Evolutionary conservation across 2,113 vertebrate genomes (phyloP).

Genomic region (Hippolais icterina): DNA sequence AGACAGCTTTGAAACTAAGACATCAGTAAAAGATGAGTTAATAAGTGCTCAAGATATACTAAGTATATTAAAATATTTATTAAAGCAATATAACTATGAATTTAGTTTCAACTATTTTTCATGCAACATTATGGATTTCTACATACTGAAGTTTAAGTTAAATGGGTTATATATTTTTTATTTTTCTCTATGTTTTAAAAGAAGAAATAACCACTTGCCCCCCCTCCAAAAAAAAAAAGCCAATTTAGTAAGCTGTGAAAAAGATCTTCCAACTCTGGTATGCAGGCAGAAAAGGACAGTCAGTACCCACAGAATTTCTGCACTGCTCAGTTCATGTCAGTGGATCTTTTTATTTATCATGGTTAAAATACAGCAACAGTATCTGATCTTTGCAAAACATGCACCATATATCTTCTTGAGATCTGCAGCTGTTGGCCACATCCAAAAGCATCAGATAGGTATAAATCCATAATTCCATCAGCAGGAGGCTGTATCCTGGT

Average conservation of each 20-base stretch:
- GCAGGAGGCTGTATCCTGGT: not conserved
- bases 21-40: not conserved
- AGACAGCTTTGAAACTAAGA: not conserved
- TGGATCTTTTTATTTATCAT: not conserved
- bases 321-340: fast-evolving
- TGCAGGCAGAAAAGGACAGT: not conserved
- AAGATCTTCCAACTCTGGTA: not conserved
- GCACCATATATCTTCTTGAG: not conserved
- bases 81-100: not conserved
- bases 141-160: not conserved
- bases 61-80: not conserved
- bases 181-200: not conserved
- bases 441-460: not conserved
- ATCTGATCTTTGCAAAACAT: not conserved
- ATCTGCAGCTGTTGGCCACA: not conserved
- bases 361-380: not conserved
- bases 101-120: not conserved
- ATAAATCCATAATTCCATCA: not conserved
- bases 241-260: not conserved
- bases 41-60: not conserved
- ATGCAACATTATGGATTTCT: not conserved
- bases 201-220: not conserved
- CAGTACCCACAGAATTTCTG: not conserved
- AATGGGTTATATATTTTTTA: not conserved
- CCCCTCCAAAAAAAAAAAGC: not conserved